phyloP scores from a whole-genome alignment of 2,797 vertebrate species.

The Pipistrellus pygmaeus region DNA sequence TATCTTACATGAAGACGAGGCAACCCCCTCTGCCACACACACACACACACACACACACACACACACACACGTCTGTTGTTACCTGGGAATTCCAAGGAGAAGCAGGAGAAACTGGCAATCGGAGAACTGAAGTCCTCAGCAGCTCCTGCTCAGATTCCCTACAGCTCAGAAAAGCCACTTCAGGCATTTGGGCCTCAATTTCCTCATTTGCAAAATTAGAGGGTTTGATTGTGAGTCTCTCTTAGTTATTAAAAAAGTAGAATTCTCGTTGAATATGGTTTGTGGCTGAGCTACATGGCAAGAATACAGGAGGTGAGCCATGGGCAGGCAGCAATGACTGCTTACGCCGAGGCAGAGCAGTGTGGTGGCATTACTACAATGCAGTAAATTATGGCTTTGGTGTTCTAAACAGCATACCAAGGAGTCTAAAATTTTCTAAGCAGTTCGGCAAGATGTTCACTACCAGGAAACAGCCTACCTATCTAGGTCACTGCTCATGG shows the following conservation, averaged over 20 bases:
- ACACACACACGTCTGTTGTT: not conserved
- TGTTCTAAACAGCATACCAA: constrained; percentile 26
- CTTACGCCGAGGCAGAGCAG: not conserved
- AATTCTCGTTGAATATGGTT: constrained; percentile 35
- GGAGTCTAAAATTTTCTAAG: constrained; percentile 39
- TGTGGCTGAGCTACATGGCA: not conserved
- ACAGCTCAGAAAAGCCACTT: not conserved
- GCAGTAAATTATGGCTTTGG: constrained; percentile 52
- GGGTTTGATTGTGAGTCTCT: not conserved
- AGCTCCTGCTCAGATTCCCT: not conserved
- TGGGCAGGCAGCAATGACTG: not conserved
- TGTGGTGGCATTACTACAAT: not conserved
- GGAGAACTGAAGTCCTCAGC: not conserved
- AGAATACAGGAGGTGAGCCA: constrained; percentile 8
- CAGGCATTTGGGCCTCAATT: not conserved
- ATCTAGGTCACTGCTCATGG: constrained; percentile 44
- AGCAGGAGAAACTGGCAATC: not conserved
- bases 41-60: too few relatives aligned
- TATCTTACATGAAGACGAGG: not conserved
- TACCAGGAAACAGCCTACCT: constrained; percentile 27
- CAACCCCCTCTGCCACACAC: not conserved
- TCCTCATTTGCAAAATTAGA: constrained; percentile 50
- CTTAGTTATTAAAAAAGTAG: constrained; percentile 7
- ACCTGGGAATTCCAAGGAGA: not conserved
- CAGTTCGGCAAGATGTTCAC: constrained; percentile 45